phyloP scores from a whole-genome alignment of 2,113 vertebrate genomes.

The Dryoscopus gambensis region DNA sequence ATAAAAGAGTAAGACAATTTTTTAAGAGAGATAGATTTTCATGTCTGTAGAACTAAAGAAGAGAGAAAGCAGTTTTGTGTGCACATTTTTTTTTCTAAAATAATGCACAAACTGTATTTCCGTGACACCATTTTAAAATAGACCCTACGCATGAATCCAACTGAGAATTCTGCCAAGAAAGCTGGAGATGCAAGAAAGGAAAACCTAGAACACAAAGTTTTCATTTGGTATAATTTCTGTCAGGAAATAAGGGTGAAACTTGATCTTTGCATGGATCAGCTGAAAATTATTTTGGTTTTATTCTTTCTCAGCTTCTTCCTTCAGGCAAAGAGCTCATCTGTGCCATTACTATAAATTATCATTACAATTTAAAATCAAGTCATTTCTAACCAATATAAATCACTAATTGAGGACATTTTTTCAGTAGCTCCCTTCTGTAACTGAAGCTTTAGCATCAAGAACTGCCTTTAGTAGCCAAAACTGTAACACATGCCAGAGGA shows the following conservation, averaged over 20 bases:
- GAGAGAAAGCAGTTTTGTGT: not conserved
- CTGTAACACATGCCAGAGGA: not conserved
- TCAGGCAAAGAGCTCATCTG: slow-evolving; percentile 42
- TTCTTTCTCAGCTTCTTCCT: not conserved
- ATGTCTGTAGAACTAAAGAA: not conserved
- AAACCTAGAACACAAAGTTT: not conserved
- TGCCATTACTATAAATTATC: slow-evolving; percentile 27
- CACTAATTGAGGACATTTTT: slow-evolving; percentile 1
- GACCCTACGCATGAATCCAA: not conserved
- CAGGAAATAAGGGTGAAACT: not conserved
- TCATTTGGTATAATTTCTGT: not conserved
- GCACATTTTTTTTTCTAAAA: not conserved
- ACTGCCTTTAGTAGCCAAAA: not conserved
- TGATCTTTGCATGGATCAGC: not conserved
- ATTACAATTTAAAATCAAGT: slow-evolving; percentile 13
- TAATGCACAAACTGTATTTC: not conserved
- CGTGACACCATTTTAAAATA: not conserved
- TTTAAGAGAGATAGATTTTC: not conserved
- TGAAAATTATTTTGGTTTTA: not conserved
- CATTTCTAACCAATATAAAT: slow-evolving; percentile 38
- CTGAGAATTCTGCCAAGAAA: not conserved
- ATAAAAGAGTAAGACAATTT: not conserved
- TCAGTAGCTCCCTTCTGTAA: not conserved
- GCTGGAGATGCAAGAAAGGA: not conserved
- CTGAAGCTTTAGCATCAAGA: not conserved